These are phyloP conservation scores for Nemopilema nomurai DNA, from an alignment of 30 jellyfish, hydroid and myxozoan species.

Conservation along the genomic window DNA sequence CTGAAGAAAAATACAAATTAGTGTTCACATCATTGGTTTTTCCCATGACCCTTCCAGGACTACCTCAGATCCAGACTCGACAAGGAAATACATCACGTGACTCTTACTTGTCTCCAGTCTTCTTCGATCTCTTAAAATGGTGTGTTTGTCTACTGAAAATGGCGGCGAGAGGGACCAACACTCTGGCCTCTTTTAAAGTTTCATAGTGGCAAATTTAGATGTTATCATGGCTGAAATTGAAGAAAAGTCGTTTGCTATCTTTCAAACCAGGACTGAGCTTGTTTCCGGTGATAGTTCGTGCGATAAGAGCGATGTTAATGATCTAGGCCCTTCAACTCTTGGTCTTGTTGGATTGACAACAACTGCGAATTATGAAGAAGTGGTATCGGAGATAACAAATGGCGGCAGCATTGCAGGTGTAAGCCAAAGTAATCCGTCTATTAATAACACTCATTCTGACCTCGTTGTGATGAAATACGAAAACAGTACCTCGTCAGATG, in stretches of 20 bases:
- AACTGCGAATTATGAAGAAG: conserved; percentile 47
- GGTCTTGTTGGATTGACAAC: conserved; percentile 46
- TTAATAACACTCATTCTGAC: neutral
- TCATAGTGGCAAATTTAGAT: neutral
- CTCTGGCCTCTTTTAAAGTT: neutral
- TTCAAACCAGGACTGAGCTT: conserved; percentile 5
- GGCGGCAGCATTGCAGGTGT: conserved; percentile 31
- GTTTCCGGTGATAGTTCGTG: conserved; percentile 13
- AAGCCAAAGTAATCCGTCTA: neutral
- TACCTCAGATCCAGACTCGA: too few species aligned
- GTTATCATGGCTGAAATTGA: conserved; percentile 2
- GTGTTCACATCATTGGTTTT: too few species aligned
- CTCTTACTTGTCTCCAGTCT: conserved; percentile 5
- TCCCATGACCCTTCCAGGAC: too few species aligned
- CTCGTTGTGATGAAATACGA: neutral
- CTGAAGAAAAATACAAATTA: too few species aligned
- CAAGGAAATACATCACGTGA: neutral
- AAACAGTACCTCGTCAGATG: conserved; percentile 9
- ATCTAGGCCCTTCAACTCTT: conserved; percentile 34
- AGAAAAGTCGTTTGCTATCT: conserved; percentile 19
- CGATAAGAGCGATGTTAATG: conserved; percentile 5
- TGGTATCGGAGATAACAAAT: conserved; percentile 34
- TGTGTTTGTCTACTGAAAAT: neutral
- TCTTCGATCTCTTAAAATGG: neutral
- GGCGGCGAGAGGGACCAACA: neutral